phyloP scores from a whole-genome alignment of 2,797 vertebrate genomes.

The Cottoperca gobio region DNA sequence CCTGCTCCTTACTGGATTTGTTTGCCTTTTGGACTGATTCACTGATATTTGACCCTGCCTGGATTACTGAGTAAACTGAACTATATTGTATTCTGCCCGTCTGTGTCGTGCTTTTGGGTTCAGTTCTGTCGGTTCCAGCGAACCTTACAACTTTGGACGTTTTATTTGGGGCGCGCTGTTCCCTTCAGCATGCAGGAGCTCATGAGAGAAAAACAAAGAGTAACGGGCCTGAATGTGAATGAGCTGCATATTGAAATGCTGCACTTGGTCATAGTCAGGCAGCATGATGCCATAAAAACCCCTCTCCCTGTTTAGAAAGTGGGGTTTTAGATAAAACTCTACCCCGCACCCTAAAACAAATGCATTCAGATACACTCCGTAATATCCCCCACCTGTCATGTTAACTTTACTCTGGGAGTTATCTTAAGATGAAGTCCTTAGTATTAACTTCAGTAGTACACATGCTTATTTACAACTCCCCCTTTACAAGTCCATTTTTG shows the following conservation, averaged over 20 bases:
- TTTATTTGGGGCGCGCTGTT: constrained; percentile 34
- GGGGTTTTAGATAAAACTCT: not conserved
- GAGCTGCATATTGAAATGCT: constrained; percentile 1
- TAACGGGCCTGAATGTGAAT: not conserved
- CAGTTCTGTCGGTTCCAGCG: too few species aligned
- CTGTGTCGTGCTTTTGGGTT: too few species aligned
- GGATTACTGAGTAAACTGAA: too few species aligned
- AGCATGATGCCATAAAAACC: not conserved
- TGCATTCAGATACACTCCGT: not conserved
- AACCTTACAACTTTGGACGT: too few species aligned
- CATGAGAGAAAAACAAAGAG: constrained; percentile 22
- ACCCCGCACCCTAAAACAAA: not conserved
- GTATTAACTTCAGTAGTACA: not conserved
- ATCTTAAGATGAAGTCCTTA: not conserved
- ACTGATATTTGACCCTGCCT: too few species aligned
- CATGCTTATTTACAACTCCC: too few species aligned
- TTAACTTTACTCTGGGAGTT: not conserved
- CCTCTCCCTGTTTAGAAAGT: not conserved
- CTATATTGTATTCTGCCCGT: too few species aligned
- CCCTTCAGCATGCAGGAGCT: constrained; percentile 9
- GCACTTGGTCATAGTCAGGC: constrained; percentile 3
- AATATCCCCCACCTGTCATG: not conserved
- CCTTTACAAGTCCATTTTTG: not conserved
- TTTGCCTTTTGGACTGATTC: too few species aligned
- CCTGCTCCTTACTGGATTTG: too few species aligned